A percentile compares a stretch with the other conserved stretches of the same genome.
phyloP scores from a whole-genome alignment of 2,113 vertebrate species.

The Xyliphius kryptos region DNA sequence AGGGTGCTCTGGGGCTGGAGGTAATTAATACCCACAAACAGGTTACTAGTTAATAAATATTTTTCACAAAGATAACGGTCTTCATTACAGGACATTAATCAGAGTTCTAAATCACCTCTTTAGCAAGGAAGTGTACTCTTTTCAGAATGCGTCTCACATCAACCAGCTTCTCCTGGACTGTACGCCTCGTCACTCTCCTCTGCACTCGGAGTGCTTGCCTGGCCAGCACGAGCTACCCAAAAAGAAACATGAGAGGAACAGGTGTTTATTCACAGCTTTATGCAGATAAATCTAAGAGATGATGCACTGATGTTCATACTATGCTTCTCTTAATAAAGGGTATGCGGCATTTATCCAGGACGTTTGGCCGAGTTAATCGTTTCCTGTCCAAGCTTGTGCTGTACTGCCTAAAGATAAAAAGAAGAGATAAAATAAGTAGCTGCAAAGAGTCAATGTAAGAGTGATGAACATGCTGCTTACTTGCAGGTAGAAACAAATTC shows the following conservation, averaged over 20 bases:
- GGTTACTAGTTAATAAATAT: no score
- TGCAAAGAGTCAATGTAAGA: no score
- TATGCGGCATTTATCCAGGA: slow-evolving; percentile 71
- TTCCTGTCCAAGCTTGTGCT: slow-evolving; percentile 63
- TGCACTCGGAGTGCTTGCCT: slow-evolving; percentile 70
- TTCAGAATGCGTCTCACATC: slow-evolving; percentile 69
- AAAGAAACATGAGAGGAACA: no score
- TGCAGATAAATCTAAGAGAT: no score
- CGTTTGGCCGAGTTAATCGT: slow-evolving; percentile 72
- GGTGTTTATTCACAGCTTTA: no score
- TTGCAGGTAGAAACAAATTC: slow-evolving; percentile 84
- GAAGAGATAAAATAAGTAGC: no score
- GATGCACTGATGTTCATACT: slow-evolving; percentile 62
- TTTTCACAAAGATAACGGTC: no score
- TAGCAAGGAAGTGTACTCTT: slow-evolving; percentile 70
- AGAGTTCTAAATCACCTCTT: slow-evolving; percentile 83
- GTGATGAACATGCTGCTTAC: no score
- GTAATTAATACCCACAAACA: slow-evolving; percentile 8
- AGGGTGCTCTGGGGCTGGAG: slow-evolving; percentile 82
- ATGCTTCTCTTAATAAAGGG: slow-evolving; percentile 73
- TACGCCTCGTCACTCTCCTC: slow-evolving; percentile 57
- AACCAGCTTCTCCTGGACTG: slow-evolving; percentile 62
- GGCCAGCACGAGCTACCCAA: slow-evolving; percentile 61
- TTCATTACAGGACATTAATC: no score
- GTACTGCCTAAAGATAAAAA: slow-evolving; percentile 70